phyloP scores from a whole-genome alignment of 2,113 vertebrate genomes.

The Nothocercus julius region DNA sequence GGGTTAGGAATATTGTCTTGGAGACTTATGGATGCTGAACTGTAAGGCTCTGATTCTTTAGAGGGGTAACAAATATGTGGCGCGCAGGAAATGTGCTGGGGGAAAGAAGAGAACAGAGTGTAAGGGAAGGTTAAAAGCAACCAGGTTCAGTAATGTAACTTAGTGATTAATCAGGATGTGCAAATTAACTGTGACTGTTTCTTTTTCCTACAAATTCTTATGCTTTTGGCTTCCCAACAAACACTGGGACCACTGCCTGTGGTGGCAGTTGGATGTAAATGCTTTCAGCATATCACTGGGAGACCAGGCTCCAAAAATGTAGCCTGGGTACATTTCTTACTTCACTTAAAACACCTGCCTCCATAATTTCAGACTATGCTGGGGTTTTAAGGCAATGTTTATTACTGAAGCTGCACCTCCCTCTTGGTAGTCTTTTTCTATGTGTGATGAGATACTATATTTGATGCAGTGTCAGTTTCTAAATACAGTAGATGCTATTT shows the following conservation, averaged over 20 bases:
- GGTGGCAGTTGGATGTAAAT: neutral
- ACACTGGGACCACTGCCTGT: neutral
- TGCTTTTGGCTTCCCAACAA: neutral
- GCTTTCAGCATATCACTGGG: neutral
- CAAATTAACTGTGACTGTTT: neutral
- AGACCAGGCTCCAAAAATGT: neutral
- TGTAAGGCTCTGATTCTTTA: neutral
- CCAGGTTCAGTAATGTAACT: neutral
- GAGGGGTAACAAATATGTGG: neutral
- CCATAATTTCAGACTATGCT: neutral
- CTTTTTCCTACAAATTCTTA: neutral
- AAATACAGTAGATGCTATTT: neutral
- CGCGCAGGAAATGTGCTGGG: neutral
- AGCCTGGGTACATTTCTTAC: neutral
- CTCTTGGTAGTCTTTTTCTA: neutral
- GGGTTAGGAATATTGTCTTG: neutral
- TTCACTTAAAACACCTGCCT: neutral
- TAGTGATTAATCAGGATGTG: neutral
- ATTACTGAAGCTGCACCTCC: neutral
- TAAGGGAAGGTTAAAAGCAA: neutral
- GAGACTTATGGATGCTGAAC: neutral
- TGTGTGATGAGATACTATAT: neutral
- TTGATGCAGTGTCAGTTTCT: neutral
- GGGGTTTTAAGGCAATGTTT: neutral
- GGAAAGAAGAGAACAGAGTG: neutral